These are phyloP conservation scores for Brachionus paranguensis DNA, from an alignment of 1,140 invertebrate genomes.

Conservation along the genomic window DNA sequence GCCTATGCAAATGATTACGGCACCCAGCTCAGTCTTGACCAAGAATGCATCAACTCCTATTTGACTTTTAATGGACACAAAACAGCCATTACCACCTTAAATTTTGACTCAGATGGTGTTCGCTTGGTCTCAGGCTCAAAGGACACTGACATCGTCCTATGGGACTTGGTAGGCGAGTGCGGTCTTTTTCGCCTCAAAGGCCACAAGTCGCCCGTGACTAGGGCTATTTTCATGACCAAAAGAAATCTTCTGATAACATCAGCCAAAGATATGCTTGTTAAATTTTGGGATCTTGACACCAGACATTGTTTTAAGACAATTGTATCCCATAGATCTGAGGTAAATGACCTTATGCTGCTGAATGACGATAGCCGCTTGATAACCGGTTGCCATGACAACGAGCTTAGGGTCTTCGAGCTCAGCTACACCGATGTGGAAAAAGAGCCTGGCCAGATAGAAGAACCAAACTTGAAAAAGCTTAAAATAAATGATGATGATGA, in stretches of 20 bases:
- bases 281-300: constrained; percentile 93
- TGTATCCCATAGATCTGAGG: constrained; percentile 59
- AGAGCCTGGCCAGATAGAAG: neutral
- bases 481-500: constrained; percentile 40
- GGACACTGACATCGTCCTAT: constrained; percentile 87
- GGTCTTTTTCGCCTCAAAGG: constrained; percentile 81
- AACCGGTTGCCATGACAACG: constrained; percentile 74
- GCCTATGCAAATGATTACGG: neutral
- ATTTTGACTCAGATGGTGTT: constrained; percentile 72
- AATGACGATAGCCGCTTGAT: constrained; percentile 74
- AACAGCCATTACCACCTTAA: constrained; percentile 72
- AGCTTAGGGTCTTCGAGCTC: constrained; percentile 72
- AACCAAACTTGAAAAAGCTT: constrained; percentile 35
- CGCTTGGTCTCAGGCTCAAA: constrained; percentile 62
- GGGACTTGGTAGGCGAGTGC: constrained; percentile 84
- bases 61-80: constrained; percentile 82
- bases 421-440: neutral
- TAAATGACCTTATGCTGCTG: constrained; percentile 65
- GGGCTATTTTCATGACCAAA: constrained; percentile 70
- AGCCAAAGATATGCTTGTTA: constrained; percentile 84
- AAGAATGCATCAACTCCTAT: constrained; percentile 15
- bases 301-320: constrained; percentile 93
- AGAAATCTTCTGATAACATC: constrained; percentile 71
- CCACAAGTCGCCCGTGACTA: constrained; percentile 85
- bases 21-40: constrained; percentile 48